Evolutionary conservation across 2,888 invertebrate genomes (phyloP).

Genomic region (Nowickia ferox): DNA sequence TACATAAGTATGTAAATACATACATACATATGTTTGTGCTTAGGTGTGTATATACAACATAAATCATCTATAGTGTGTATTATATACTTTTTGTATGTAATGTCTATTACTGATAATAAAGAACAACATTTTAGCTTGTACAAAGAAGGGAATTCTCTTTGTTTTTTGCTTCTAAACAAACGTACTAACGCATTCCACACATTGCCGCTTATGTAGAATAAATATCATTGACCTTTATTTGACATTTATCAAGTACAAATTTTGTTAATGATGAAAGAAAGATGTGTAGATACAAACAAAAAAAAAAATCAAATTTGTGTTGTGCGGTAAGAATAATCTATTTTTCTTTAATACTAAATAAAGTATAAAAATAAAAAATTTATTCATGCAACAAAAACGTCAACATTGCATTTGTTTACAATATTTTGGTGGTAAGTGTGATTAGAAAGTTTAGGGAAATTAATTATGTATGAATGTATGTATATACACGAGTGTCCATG

Average conservation of each 20-base stretch:
- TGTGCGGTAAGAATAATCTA: constrained; percentile 17
- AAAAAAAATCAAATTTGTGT: constrained; percentile 15
- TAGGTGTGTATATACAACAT: no score
- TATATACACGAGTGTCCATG: not conserved
- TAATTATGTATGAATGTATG: not conserved
- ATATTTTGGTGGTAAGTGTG: constrained; percentile 8
- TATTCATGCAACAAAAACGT: constrained; percentile 7
- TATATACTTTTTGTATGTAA: no score
- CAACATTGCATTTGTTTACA: constrained; percentile 53
- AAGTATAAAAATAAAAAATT: constrained; percentile 17
- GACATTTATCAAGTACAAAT: constrained; percentile 78
- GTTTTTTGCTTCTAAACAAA: not conserved
- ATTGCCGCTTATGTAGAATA: constrained; percentile 16
- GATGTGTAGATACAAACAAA: constrained; percentile 59
- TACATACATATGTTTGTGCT: no score
- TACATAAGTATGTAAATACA: not conserved
- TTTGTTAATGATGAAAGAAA: constrained; percentile 40
- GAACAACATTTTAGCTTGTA: not conserved
- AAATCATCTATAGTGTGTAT: no score
- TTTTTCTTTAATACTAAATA: constrained; percentile 50
- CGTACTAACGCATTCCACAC: not conserved
- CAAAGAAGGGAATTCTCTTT: not conserved
- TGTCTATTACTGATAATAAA: not conserved
- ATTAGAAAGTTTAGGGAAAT: constrained; percentile 52
- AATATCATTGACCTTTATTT: constrained; percentile 83